Evolutionary conservation across 2,888 invertebrate species (phyloP).

Genomic region (Diarsia mendica): DNA sequence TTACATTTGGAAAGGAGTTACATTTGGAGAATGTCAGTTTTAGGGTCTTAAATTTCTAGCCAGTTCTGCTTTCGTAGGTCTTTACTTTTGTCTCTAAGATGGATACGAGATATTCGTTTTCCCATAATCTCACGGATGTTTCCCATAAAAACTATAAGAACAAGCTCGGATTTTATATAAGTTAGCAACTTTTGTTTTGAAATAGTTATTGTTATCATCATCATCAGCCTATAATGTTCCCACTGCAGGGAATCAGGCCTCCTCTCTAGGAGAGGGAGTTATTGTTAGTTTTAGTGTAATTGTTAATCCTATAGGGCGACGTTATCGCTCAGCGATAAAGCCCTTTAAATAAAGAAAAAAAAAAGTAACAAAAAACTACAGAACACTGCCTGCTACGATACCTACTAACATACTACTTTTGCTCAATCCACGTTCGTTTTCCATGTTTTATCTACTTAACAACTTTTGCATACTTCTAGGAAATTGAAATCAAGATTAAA

Average conservation of each 20-base stretch:
- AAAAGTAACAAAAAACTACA: neutral
- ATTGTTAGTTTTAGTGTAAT: too few species aligned
- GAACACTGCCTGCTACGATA: neutral
- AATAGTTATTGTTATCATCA: too few species aligned
- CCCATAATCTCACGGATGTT: neutral
- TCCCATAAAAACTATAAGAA: too few species aligned
- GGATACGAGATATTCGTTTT: neutral
- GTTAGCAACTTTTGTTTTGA: too few species aligned
- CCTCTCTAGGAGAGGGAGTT: too few species aligned
- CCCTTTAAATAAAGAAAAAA: too few species aligned
- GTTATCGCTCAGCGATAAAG: too few species aligned
- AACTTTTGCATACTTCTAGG: neutral
- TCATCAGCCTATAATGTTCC: too few species aligned
- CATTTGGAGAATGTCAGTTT: too few species aligned
- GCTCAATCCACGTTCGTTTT: neutral
- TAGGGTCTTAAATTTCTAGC: neutral
- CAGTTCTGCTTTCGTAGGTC: neutral
- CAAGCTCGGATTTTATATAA: too few species aligned
- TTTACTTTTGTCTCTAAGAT: neutral
- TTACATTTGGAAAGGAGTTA: neutral
- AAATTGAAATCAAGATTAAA: neutral
- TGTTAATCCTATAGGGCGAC: too few species aligned
- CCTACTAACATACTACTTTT: neutral
- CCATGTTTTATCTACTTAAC: neutral
- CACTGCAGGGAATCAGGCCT: too few species aligned